Evolutionary conservation across 1,140 invertebrate species (phyloP), one percentile per base, ranked within the genome.

Genomic region (Calephelis nemesis): DNA sequence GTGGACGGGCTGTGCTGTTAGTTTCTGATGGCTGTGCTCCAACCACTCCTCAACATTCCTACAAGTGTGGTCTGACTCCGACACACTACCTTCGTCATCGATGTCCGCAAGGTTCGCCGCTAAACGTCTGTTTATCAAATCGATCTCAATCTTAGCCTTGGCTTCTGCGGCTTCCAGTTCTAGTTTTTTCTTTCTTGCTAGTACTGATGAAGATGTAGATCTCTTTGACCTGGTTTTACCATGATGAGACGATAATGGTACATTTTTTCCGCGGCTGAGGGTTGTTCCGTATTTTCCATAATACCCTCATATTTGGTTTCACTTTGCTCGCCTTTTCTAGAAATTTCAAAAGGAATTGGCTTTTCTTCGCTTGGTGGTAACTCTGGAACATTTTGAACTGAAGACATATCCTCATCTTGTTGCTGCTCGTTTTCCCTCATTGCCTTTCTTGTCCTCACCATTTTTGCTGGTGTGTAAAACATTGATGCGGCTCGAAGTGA

Each of bases 81-180:
- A n/a, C 42, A 58, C 40, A 62, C 66, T 67, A 45, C 11, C 40
- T 47, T 67, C 19, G 11, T 62, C 58, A 3, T 67, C 50, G 9
- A 67, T 15, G 1, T 67, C 58, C 7, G 66, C 58, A 6, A 67
- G 54, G 12, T 67, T 30, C 47, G 58, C 45, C 13, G 54, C 66
- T 12, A 67, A 47, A n/a, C 54, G 42, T 39, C 47, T 67, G 2
- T 67, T 54, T 19, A 62, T 67, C 7, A 67, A 52, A 13, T 62
- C 47, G 52, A 45, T 67, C 40, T 67, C 40, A 6, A 67, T 49
- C 10, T 47, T 47, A n/a, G 66, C 54, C 30, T 62, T 68, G 30
- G 54, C 66, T 48, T 68, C 54, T n/a, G 66, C 66, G 12, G 66
- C 66, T 62, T 68, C 66, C 15, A 68, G 19, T 62, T 62, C 54